Percentiles rank a stretch among this genome's conserved stretches.
Evolutionary conservation across 2,113 vertebrate species (phyloP).

Genomic region (Xyliphius kryptos): DNA sequence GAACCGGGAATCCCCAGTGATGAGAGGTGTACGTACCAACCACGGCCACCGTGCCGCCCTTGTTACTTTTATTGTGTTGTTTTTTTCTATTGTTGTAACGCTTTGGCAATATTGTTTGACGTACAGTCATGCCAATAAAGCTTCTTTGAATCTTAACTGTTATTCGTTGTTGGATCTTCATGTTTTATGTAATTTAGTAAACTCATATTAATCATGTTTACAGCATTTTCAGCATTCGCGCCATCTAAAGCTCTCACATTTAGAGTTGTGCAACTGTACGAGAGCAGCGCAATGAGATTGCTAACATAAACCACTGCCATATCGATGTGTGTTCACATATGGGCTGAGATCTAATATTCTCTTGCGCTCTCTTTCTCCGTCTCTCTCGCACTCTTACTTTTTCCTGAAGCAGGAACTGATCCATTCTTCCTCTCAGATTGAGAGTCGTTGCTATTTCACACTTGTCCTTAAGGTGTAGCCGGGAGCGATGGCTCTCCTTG

Average conservation of each 20-base stretch:
- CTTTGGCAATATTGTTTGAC: too few species aligned
- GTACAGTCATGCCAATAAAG: too few species aligned
- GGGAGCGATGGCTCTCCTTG: neutral
- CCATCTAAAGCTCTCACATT: neutral
- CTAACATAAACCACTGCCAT: neutral
- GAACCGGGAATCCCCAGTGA: too few species aligned
- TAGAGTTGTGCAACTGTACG: neutral
- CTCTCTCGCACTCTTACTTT: slow-evolving; percentile 1
- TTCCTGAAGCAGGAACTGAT: too few species aligned
- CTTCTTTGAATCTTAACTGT: too few species aligned
- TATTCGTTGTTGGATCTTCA: neutral
- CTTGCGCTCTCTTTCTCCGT: slow-evolving; percentile 26
- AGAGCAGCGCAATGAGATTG: neutral
- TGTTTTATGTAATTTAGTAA: slow-evolving; percentile 1
- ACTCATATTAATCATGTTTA: neutral
- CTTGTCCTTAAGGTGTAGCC: slow-evolving; percentile 50
- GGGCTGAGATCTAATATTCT: neutral
- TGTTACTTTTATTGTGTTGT: too few species aligned
- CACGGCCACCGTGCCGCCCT: too few species aligned
- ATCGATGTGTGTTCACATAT: neutral
- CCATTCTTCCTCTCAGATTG: slow-evolving; percentile 32
- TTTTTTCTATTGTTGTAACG: too few species aligned
- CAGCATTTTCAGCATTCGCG: neutral
- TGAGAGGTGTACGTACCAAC: too few species aligned
- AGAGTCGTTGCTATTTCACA: slow-evolving; percentile 45